These are phyloP conservation scores for Diachasma alloeum DNA, from an alignment of 1,140 invertebrate species.

Conservation along the genomic window DNA sequence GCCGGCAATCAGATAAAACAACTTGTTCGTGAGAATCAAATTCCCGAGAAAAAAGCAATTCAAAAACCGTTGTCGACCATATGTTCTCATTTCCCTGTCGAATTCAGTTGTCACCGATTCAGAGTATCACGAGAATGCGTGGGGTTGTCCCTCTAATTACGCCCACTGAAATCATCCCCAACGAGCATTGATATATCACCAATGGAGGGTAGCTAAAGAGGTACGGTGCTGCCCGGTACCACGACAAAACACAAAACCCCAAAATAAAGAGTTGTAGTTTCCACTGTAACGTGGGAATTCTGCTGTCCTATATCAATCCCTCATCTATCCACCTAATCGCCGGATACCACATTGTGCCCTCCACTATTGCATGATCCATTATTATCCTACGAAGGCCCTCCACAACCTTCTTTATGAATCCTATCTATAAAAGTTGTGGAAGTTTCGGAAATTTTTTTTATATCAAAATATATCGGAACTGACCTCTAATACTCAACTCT, in stretches of 20 bases:
- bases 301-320: neutral
- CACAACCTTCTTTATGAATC: too few species aligned
- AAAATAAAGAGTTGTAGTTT: neutral
- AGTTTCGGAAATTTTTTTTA: too few species aligned
- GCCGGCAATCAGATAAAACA: neutral
- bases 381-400: neutral
- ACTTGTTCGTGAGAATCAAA: neutral
- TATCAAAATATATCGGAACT: too few species aligned
- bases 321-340: neutral
- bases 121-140: neutral
- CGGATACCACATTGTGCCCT: neutral
- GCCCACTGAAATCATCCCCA: neutral
- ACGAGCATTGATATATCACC: neutral
- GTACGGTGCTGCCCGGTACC: neutral
- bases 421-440: too few species aligned
- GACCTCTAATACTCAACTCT: too few species aligned
- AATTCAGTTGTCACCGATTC: neutral
- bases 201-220: neutral
- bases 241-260: neutral
- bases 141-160: neutral
- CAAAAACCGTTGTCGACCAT: neutral
- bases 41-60: neutral
- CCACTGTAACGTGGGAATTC: neutral
- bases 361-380: neutral
- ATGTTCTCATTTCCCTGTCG: neutral